phyloP scores from a whole-genome alignment of 2,113 vertebrate species.

The Struthidea cinerea region DNA sequence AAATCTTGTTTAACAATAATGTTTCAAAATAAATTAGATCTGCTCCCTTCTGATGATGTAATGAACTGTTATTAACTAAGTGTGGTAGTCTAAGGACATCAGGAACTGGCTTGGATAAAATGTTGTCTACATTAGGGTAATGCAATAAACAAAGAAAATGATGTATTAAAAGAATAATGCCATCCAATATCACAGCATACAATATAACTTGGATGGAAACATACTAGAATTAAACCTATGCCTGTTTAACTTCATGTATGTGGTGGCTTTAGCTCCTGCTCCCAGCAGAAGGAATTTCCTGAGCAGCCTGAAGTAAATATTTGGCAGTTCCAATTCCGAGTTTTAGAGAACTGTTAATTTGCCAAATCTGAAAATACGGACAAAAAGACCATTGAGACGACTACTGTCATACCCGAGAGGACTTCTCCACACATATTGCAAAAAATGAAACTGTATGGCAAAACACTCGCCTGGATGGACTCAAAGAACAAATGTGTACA shows the following conservation, averaged over 20 bases:
- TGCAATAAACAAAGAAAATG: neutral
- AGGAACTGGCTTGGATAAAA: neutral
- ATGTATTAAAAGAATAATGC: neutral
- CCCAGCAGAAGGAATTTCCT: neutral
- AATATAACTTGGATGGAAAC: neutral
- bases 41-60: neutral
- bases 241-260: neutral
- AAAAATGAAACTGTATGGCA: neutral
- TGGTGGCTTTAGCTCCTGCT: neutral
- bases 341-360: neutral
- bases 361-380: neutral
- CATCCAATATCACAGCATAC: neutral
- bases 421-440: accelerated
- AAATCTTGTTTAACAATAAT: neutral
- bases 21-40: conserved; percentile 2
- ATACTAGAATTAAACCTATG: neutral
- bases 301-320: neutral
- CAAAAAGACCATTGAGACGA: neutral
- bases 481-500: accelerated
- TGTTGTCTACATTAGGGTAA: neutral
- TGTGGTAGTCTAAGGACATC: neutral
- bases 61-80: neutral
- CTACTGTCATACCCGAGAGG: no score
- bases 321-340: neutral
- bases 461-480: neutral